phyloP scores from a whole-genome alignment of 2,888 invertebrate genomes.

The Scelioninae gen. 2 region DNA sequence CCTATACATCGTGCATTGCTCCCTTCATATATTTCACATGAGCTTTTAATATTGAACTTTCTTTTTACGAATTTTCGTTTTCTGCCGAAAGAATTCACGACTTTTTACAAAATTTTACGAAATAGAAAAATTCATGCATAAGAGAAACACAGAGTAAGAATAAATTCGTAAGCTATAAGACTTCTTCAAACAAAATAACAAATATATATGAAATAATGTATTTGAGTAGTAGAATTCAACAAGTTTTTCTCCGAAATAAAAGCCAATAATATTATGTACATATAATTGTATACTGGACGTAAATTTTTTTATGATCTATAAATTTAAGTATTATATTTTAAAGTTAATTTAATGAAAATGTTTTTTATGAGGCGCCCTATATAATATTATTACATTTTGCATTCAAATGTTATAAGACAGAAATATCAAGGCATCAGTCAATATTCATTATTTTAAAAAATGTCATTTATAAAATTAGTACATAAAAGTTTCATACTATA shows the following conservation, averaged over 20 bases:
- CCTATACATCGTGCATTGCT: slow-evolving; percentile 33
- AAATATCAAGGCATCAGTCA: too few relatives aligned
- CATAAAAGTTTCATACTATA: background rate
- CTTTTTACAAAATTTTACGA: slow-evolving; percentile 24
- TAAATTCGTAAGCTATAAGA: slow-evolving; percentile 9
- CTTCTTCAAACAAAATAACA: slow-evolving; percentile 18
- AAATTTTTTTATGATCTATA: slow-evolving; percentile 26
- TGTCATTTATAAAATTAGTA: slow-evolving; percentile 18
- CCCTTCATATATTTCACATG: slow-evolving; percentile 40
- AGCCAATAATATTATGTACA: slow-evolving; percentile 16
- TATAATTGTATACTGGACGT: slow-evolving; percentile 20
- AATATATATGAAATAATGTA: slow-evolving; percentile 11
- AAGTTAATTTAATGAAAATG: slow-evolving; percentile 22
- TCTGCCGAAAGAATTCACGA: slow-evolving; percentile 25
- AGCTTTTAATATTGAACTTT: slow-evolving; percentile 53
- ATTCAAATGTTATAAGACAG: too few relatives aligned
- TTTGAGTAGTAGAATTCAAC: slow-evolving; percentile 20
- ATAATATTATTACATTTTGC: slow-evolving; percentile 4
- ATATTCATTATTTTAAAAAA: slow-evolving; percentile 11
- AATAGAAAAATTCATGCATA: slow-evolving; percentile 29
- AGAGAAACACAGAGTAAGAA: slow-evolving; percentile 6
- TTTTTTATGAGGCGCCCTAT: slow-evolving; percentile 20
- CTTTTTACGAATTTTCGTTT: slow-evolving; percentile 42
- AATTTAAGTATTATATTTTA: slow-evolving; percentile 22
- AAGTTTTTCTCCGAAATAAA: slow-evolving; percentile 14